Percentiles rank a stretch among this genome's conserved stretches.
These are phyloP conservation scores for Prochilodus magdalenae DNA, from an alignment of 2,113 vertebrate species.

Conservation along the genomic window DNA sequence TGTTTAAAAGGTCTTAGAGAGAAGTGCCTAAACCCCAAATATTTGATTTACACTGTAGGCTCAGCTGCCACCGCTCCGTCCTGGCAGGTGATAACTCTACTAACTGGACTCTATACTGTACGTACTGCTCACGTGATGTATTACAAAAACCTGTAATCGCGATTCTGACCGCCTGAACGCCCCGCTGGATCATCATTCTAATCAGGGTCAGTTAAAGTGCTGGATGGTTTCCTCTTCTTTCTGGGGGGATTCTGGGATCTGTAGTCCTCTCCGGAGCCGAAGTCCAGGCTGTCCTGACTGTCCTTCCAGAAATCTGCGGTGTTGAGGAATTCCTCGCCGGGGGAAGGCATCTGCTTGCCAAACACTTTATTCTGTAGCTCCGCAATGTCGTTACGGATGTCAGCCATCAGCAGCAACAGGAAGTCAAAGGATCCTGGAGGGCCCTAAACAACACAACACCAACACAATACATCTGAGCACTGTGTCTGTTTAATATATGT, in stretches of 20 bases:
- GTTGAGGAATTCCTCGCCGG: constrained; percentile 82
- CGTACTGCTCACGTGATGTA: no score
- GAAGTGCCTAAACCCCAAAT: no score
- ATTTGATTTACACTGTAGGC: no score
- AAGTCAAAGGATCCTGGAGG: constrained; percentile 97
- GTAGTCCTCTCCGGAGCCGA: constrained; percentile 90
- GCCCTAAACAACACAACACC: constrained; percentile 76
- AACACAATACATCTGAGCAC: neutral
- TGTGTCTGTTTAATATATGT: no score
- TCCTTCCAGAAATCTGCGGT: constrained; percentile 85
- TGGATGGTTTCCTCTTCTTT: constrained; percentile 76
- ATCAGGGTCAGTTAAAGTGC: constrained; percentile 60
- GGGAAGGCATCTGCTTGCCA: constrained; percentile 79
- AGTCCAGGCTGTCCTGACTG: constrained; percentile 81
- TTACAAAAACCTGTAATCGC: neutral
- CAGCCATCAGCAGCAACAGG: constrained; percentile 93
- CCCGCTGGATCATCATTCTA: constrained; percentile 57
- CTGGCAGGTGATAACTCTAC: no score
- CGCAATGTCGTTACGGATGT: constrained; percentile 93
- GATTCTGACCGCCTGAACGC: constrained; percentile 26
- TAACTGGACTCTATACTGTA: neutral
- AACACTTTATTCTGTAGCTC: constrained; percentile 92
- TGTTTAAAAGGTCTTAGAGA: no score
- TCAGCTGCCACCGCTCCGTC: no score
- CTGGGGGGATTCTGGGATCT: constrained; percentile 73